Base-by-base conservation (phyloP, 2,888 invertebrate species). In the Ormyrus labotus region DNA sequence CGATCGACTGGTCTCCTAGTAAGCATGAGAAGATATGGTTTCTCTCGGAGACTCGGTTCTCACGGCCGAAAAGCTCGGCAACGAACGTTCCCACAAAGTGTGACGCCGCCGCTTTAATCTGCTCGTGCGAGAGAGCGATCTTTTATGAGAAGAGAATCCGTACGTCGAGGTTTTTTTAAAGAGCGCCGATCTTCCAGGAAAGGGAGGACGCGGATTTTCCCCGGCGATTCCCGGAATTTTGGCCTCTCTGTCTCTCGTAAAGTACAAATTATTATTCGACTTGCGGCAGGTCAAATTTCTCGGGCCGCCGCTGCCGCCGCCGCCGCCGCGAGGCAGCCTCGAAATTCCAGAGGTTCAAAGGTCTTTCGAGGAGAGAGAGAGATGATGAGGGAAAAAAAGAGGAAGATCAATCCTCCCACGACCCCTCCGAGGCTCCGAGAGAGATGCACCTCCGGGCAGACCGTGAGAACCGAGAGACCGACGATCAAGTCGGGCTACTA, bases 1-100 rank as follows among this genome's bases (percentile, higher is more conserved):
- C 81, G 82, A 75, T 83, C 85, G 86, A 88, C 86, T 90, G 90
- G 83, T 89, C 87, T 85, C 90, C 90, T 90, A 88, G 86, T 90
- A 89, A 85, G 84, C 86, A 83, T 86, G 87, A 87, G 88, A 89
- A 87, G 85, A 86, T 86, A 85, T 84, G 84, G 85, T 86, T 85
- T 82, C 86, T 85, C 85, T 82, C 81, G 83, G 84, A 57, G 82
- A 85, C 84, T 80, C 80, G 85, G 85, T 85, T 88, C 88, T 87
- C 88, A 88, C 88, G 86, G 78, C 84, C 84, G 83, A 84, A 85
- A 86, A 85, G 83, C 84, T 82, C 82, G 77, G 34, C 34, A 34
- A 34, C 34, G 47, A 45, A 65, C 70, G 60, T 82, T 78, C 82
- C 69, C 80, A 80, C 81, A 78, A 81, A 65, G 47, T 58, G 63